Base-by-base conservation (phyloP, 2,113 vertebrate genomes). In the Galeopterus variegatus region DNA sequence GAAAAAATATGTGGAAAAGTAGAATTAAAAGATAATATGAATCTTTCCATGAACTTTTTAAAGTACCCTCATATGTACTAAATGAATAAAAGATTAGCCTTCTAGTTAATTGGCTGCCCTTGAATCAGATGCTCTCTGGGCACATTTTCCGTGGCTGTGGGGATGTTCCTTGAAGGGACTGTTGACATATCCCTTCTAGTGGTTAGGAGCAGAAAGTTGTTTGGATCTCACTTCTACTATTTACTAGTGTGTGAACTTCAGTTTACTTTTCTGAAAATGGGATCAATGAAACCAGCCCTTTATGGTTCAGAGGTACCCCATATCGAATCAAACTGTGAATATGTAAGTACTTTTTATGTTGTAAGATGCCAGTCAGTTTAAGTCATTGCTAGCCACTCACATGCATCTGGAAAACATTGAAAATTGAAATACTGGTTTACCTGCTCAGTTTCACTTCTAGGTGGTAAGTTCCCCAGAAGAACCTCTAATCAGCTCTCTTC, bases 241-340 rank as follows among this genome's bases (percentile, higher is more conserved):
- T 85, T 88, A 21, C 18, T 88, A 4, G 24, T 84, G 52, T 58
- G 75, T 94, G 85, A 92, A 81, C 41, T 96, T 94, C 18, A 31
- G 28, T 92, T 95, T 72, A 96, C 45, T 93, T 70, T 88, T 96
- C 88, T 80, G 48, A 95, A 94, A 90, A 70, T 72, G 23, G 28
- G 33, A 76, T 96, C 15, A 8, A 21, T 85, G 41, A 88, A 90
- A 93, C 62, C 45, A 95, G 18, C n/a, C 45, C 26, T 92, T 79
- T 58, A 11, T 76, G 70, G 33, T 84, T 95, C 28, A 69, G 26
- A 52, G 50, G 26, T 89, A 23, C 54, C 58, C 36, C 87, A 6
- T 92, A 67, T 84, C n/a, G 64, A 56, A 26, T 85, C 56, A 90
- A 26, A 62, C 80, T 54, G 15, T 54, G 18, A 82, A 1, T 60